Evolutionary conservation across 1,140 invertebrate species (phyloP), one percentile per base, ranked within the genome.

Genomic region (Laodelphax striatellus): DNA sequence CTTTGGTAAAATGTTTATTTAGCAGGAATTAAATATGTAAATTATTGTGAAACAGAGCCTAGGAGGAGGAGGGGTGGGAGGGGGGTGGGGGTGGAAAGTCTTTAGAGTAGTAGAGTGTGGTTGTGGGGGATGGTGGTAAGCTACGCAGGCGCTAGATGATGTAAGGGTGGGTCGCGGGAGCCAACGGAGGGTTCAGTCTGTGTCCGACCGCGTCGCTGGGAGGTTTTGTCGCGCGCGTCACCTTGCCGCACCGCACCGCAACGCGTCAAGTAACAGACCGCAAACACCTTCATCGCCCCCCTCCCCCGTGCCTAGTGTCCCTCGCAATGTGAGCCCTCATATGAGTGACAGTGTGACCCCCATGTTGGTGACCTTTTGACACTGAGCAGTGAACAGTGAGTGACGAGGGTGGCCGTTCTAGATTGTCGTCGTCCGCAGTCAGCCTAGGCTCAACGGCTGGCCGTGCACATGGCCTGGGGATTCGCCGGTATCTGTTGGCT

Each of bases 11-110:
- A 50, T 50, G 46, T 50, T 50, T 50, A 50, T 50, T 50, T 22
- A 50, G 21, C 21, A 22, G 46, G 46, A 50, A 50, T 50, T 50
- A 50, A 50, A 50, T 50, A 50, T 50, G 46, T 50, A 50, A 50
- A 50, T 50, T 50, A 50, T 50, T 50, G 16, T 50, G 46, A 11
- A 50, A 50, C 21, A 50, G 46, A 17, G 4, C 5, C 46, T 50
- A 5, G 16, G 16, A 10, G 16, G 46, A 1, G 46, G 46, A 11
- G 21, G 43, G 46, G 9, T 50, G 46, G 8, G 16, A 2, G 10
- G 11, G 16, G 11, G 16, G 14, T 11, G 16, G n/a, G 1, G 9
- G 21, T 22, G 5, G n/a, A 38, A 38, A 38, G 34, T 38, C 34
- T 38, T 22, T 19, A 5, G 21, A 11, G 14, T n/a, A 10, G 16